phyloP scores from a whole-genome alignment of 2,113 vertebrate genomes.

The Entelurus aequoreus region DNA sequence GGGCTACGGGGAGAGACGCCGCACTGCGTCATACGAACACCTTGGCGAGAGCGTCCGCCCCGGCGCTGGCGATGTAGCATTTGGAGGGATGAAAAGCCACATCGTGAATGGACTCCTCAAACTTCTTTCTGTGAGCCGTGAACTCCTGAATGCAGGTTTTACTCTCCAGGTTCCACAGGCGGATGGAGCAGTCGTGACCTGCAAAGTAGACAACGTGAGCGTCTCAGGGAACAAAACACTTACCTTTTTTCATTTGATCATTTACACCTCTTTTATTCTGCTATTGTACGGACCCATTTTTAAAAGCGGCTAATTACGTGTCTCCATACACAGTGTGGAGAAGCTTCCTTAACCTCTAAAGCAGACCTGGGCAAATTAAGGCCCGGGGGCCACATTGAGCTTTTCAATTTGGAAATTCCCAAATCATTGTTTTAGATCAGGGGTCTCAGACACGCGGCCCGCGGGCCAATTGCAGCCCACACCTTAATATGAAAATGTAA shows the following conservation, averaged over 20 bases:
- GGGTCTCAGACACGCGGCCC: too few species aligned
- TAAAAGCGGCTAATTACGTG: too few species aligned
- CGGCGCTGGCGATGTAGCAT: conserved; percentile 97
- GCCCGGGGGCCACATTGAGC: too few species aligned
- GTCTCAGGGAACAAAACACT: too few species aligned
- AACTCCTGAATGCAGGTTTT: conserved; percentile 99
- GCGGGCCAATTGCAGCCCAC: too few species aligned
- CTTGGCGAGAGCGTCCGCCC: conserved; percentile 97
- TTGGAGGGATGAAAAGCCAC: conserved; percentile 98
- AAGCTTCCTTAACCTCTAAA: too few species aligned
- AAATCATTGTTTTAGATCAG: too few species aligned
- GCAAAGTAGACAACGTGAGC: conserved; percentile 15
- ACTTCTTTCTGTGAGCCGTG: conserved; percentile 98
- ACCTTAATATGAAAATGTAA: too few species aligned
- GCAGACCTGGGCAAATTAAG: too few species aligned
- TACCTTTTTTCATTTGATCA: not conserved
- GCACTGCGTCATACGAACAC: conserved; percentile 93
- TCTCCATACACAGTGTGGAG: too few species aligned
- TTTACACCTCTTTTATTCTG: not conserved
- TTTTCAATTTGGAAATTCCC: too few species aligned
- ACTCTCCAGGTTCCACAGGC: conserved; percentile 98
- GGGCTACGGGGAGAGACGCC: conserved; percentile 70
- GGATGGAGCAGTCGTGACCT: conserved; percentile 99
- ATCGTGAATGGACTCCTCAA: conserved; percentile 94
- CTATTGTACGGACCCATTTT: too few species aligned